Evolutionary conservation across 2,888 invertebrate species (phyloP).

Genomic region (Colletes collaris): DNA sequence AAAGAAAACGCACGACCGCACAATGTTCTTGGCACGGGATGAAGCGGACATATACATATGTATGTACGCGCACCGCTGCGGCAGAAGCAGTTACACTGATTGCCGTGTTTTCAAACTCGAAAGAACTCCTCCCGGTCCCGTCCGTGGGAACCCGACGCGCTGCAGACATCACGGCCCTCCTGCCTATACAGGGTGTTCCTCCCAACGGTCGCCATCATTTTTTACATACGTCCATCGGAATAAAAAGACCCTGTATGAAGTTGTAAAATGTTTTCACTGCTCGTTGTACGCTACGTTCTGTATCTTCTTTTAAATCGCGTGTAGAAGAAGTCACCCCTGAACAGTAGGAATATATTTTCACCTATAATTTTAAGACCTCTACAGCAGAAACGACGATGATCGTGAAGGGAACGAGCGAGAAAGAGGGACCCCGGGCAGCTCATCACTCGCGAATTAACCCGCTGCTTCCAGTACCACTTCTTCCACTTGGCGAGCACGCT

Average conservation of each 20-base stretch:
- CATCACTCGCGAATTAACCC: conserved; percentile 78
- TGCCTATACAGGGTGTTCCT: conserved; percentile 44
- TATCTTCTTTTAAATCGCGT: too few relatives aligned
- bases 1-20: conserved; percentile 34
- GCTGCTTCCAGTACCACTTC: conserved; percentile 71
- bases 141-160: conserved; percentile 79
- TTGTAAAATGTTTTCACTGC: too few relatives aligned
- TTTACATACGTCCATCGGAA: too few relatives aligned
- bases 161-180: conserved; percentile 71
- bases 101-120: conserved; percentile 81
- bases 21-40: conserved; percentile 50
- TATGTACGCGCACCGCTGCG: conserved; percentile 71
- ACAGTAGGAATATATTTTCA: too few relatives aligned
- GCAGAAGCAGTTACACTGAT: conserved; percentile 81
- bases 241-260: too few relatives aligned
- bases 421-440: conserved; percentile 50
- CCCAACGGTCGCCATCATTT: too few relatives aligned
- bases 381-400: conserved; percentile 10
- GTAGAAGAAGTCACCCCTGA: too few relatives aligned
- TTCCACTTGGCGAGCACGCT: conserved; percentile 57
- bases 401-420: conserved; percentile 25
- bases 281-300: too few relatives aligned
- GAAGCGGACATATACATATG: conserved; percentile 51
- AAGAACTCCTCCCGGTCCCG: conserved; percentile 78
- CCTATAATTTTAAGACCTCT: neutral